A percentile compares a stretch with the other conserved stretches of the same genome.
These are phyloP conservation scores for Oryzaephilus surinamensis DNA, from an alignment of 1,140 invertebrate genomes.

Conservation along the genomic window DNA sequence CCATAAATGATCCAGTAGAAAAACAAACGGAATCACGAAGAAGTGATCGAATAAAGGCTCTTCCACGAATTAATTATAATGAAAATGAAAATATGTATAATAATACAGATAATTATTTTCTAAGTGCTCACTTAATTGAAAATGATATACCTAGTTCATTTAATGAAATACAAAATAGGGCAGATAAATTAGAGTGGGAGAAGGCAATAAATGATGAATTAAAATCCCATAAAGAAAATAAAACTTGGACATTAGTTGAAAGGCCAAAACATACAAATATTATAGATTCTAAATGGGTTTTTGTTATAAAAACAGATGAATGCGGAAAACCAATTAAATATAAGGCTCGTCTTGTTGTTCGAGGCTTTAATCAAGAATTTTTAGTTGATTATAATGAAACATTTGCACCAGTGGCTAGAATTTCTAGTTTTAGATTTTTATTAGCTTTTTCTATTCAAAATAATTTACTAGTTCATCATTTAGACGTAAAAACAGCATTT, in stretches of 20 bases:
- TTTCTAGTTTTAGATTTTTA: too few relatives aligned
- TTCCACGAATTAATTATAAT: not conserved
- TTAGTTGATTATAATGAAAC: too few relatives aligned
- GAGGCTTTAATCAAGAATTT: too few relatives aligned
- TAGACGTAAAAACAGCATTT: too few relatives aligned
- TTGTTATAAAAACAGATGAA: constrained; percentile 30
- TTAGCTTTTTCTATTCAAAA: too few relatives aligned
- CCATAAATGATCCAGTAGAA: not conserved
- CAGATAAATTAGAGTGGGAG: constrained; percentile 30
- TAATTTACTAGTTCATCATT: too few relatives aligned
- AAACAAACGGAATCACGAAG: constrained; percentile 1
- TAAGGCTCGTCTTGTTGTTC: constrained; percentile 37
- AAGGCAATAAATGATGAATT: constrained; percentile 33
- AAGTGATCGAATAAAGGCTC: constrained; percentile 8
- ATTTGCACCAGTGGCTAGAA: too few relatives aligned
- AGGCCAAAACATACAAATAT: constrained; percentile 35
- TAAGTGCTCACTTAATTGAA: not conserved
- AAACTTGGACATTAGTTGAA: constrained; percentile 34
- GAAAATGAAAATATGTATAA: not conserved
- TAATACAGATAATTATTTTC: not conserved
- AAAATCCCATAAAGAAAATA: constrained; percentile 30
- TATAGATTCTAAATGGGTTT: constrained; percentile 33
- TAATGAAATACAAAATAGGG: constrained; percentile 24
- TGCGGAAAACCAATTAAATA: constrained; percentile 29
- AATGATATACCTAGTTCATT: not conserved